Conservation (phyloP, 37 sponge, comb jelly and placozoan genomes). For the Crambe crambe region DNA sequence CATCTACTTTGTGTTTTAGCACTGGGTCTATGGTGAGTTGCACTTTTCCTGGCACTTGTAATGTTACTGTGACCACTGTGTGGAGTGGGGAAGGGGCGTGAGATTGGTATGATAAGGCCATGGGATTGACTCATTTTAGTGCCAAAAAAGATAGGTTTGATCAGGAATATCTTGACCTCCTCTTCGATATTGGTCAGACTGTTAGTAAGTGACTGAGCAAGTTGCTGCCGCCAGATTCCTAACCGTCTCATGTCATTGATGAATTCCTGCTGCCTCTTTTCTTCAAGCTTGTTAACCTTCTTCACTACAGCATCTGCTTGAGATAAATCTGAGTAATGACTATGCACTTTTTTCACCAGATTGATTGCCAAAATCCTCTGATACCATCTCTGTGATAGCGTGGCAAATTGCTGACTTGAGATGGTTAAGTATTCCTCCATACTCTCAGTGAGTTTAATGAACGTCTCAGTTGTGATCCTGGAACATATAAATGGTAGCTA, state of each 20-base stretch:
- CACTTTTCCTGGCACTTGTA: not conserved
- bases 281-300: not conserved
- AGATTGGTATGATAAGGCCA: conserved; percentile 17
- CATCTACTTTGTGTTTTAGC: not conserved
- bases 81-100: conserved; percentile 11
- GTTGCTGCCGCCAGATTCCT: conserved; percentile 6
- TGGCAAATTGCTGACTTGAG: conserved; percentile 28
- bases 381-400: conserved; percentile 14
- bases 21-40: not conserved
- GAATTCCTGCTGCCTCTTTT: conserved; percentile 18
- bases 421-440: conserved; percentile 66
- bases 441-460: conserved; percentile 1
- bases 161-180: conserved; percentile 32
- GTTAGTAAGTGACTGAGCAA: conserved; percentile 41
- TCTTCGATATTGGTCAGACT: conserved; percentile 40
- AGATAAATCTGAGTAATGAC: not conserved
- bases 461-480: conserved; percentile 2
- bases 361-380: not conserved
- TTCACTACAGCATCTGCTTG: conserved; percentile 5
- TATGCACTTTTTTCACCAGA: conserved; percentile 5
- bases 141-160: conserved; percentile 65
- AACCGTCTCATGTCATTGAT: conserved; percentile 22
- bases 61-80: too few relatives aligned
- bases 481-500: not conserved
- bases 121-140: not conserved